A percentile compares a stretch with the other conserved stretches of the same genome.
These are phyloP conservation scores for Myotis brandtii DNA, from an alignment of 2,113 vertebrate genomes.

Conservation along the genomic window DNA sequence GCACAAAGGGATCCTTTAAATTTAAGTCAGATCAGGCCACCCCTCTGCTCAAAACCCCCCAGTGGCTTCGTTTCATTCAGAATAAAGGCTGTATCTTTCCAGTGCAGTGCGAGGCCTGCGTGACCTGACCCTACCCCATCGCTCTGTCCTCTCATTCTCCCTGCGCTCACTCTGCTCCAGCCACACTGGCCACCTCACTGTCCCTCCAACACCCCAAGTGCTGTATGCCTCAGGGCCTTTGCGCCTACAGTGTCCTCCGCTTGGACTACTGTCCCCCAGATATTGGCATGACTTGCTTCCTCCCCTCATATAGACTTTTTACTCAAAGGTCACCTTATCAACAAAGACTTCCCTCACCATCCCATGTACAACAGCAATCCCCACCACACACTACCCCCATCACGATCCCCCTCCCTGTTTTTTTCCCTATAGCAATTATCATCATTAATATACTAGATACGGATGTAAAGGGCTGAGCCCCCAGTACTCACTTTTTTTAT, in stretches of 20 bases:
- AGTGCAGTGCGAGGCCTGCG: fast-evolving
- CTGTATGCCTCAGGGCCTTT: neutral
- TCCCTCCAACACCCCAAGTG: neutral
- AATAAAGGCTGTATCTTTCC: neutral
- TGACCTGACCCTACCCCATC: neutral
- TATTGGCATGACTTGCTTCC: neutral
- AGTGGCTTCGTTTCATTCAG: neutral
- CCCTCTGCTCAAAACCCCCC: neutral
- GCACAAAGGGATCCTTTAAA: neutral
- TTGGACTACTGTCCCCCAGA: neutral
- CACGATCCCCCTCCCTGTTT: neutral
- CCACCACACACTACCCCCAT: fast-evolving
- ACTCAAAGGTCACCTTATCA: neutral
- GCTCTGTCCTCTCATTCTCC: neutral
- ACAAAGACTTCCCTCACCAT: neutral
- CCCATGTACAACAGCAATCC: neutral
- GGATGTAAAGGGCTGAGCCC: too few relatives aligned
- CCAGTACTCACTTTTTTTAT: neutral
- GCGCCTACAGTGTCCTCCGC: neutral
- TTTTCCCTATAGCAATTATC: too few relatives aligned
- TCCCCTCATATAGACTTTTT: neutral
- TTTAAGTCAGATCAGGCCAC: neutral
- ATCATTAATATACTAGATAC: neutral
- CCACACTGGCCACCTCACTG: neutral
- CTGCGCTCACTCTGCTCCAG: neutral